These are phyloP conservation scores for Toxotes chatareus DNA, from an alignment of 2,113 vertebrate genomes.

Conservation along the genomic window DNA sequence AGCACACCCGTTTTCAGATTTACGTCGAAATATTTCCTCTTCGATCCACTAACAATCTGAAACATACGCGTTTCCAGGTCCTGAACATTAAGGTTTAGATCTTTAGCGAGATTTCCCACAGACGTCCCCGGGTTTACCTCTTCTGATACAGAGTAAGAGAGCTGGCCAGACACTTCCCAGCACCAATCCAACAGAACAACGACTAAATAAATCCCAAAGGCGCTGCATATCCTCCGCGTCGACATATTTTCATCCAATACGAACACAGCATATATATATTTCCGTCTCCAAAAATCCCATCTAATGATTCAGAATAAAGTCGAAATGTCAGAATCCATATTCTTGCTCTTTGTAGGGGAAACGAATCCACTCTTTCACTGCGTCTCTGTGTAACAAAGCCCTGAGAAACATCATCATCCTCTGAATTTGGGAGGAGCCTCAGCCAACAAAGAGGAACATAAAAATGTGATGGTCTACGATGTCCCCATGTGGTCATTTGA, in stretches of 20 bases:
- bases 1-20: conserved; percentile 69
- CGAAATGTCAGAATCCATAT: neutral
- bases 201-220: conserved; percentile 43
- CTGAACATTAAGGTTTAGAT: conserved; percentile 60
- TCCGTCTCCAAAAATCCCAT: neutral
- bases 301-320: neutral
- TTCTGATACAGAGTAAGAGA: conserved; percentile 74
- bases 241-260: conserved; percentile 46
- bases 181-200: conserved; percentile 53
- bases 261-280: neutral
- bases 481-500: conserved; percentile 67
- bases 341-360: neutral
- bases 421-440: conserved; percentile 66
- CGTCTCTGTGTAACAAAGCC: conserved; percentile 70
- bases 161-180: conserved; percentile 62
- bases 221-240: neutral
- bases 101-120: conserved; percentile 74
- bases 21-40: conserved; percentile 70
- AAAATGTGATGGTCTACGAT: conserved; percentile 62
- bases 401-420: conserved; percentile 14
- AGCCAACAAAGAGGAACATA: neutral
- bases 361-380: neutral
- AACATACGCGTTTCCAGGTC: conserved; percentile 65
- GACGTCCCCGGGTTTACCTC: conserved; percentile 71
- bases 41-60: conserved; percentile 59